Conservation (phyloP, 1,140 invertebrate species). For the Pachyrhynchus sulphureomaculatus region DNA sequence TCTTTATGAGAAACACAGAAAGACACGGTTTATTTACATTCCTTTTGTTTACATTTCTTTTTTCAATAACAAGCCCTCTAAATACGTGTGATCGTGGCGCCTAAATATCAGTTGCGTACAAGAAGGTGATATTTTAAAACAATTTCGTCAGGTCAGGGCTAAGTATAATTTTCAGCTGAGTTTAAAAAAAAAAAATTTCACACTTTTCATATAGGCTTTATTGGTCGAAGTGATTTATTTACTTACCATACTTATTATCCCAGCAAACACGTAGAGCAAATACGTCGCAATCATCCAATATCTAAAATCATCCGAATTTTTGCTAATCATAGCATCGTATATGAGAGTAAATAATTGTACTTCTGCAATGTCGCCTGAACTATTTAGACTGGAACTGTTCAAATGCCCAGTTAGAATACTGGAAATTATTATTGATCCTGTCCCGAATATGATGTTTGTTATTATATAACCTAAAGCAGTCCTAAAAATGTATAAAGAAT, state of each 20-base stretch:
- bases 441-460: constrained; percentile 52
- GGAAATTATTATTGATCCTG: constrained; percentile 50
- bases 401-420: constrained; percentile 48
- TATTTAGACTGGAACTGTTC: constrained; percentile 27
- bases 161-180: too few relatives aligned
- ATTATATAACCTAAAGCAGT: constrained; percentile 53
- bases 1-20: too few relatives aligned
- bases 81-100: too few relatives aligned
- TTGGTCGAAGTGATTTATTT: too few relatives aligned
- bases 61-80: too few relatives aligned
- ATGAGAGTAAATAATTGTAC: constrained; percentile 53
- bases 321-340: constrained; percentile 51
- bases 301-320: constrained; percentile 41
- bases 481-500: constrained; percentile 39
- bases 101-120: too few relatives aligned
- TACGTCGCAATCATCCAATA: constrained; percentile 53
- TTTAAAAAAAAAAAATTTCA: too few relatives aligned
- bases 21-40: too few relatives aligned
- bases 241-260: constrained; percentile 56
- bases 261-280: constrained; percentile 51
- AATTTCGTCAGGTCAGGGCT: too few relatives aligned
- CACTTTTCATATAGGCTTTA: too few relatives aligned
- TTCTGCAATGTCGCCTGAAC: constrained; percentile 46
- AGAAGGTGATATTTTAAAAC: too few relatives aligned
- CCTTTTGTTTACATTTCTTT: too few relatives aligned